Percentiles rank a stretch among this genome's conserved stretches.
Evolutionary conservation across 2,113 vertebrate species (phyloP).

Genomic region (Dipodomys spectabilis): DNA sequence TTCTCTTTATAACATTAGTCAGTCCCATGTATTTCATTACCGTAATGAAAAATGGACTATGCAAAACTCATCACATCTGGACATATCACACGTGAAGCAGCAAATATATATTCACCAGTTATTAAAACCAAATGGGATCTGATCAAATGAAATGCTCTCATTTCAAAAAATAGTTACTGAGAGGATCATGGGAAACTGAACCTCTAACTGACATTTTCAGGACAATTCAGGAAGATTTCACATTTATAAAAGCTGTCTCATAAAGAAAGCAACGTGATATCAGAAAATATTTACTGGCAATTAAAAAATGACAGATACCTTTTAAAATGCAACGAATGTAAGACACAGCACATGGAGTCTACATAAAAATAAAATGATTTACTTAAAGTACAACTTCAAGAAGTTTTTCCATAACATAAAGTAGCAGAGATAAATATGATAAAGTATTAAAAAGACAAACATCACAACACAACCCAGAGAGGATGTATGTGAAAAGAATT

Average conservation of each 20-base stretch:
- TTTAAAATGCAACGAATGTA: conserved; percentile 28
- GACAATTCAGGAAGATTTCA: conserved; percentile 32
- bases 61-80: background rate
- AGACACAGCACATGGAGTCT: conserved; percentile 17
- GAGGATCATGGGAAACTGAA: background rate
- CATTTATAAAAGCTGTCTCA: background rate
- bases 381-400: conserved; percentile 55
- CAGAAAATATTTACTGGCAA: conserved; percentile 42
- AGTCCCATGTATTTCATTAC: background rate
- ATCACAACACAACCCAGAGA: background rate
- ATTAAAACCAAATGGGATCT: background rate
- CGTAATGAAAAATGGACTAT: background rate
- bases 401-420: conserved; percentile 1
- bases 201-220: background rate
- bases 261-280: conserved; percentile 10
- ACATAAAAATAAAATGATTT: conserved; percentile 27
- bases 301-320: conserved; percentile 37
- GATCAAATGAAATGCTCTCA: background rate
- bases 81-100: background rate
- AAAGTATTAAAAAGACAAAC: background rate
- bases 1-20: background rate
- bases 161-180: background rate
- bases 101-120: background rate
- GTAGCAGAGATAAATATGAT: background rate
- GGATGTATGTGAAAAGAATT: conserved; percentile 13